Evolutionary conservation across 2,797 vertebrate species (phyloP).

Genomic region (Sebastes nivosus): DNA sequence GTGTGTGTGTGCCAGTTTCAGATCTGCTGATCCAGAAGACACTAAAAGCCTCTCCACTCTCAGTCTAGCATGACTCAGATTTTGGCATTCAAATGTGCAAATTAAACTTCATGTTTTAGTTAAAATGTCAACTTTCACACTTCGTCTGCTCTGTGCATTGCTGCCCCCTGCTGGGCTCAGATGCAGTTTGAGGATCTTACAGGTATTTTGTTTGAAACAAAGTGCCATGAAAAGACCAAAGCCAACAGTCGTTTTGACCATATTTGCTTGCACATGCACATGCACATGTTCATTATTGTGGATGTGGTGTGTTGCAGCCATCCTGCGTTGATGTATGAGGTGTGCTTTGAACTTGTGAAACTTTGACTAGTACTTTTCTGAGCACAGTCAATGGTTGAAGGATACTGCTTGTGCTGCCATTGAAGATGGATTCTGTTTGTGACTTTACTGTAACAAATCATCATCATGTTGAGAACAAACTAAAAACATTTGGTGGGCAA

Average conservation of each 20-base stretch:
- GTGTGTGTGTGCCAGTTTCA: not conserved
- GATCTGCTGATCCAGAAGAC: slow-evolving; percentile 1
- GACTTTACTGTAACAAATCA: not conserved
- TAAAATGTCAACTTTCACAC: slow-evolving; percentile 6
- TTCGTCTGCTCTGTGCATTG: not conserved
- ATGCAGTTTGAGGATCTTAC: not conserved
- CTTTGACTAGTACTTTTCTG: not conserved
- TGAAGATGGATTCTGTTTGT: not conserved
- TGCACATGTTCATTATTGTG: not conserved
- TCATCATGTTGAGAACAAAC: no score
- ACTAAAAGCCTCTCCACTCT: not conserved
- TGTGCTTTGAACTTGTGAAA: not conserved
- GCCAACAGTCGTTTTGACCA: not conserved
- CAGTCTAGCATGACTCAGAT: not conserved
- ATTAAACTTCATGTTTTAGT: not conserved
- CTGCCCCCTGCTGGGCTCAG: slow-evolving; percentile 5
- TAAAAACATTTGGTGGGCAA: no score
- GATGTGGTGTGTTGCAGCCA: not conserved
- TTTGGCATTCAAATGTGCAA: slow-evolving; percentile 10
- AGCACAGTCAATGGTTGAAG: not conserved
- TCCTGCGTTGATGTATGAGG: no score
- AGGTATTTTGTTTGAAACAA: not conserved
- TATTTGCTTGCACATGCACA: not conserved
- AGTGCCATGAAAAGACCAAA: not conserved
- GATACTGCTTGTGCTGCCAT: not conserved